Evolutionary conservation across 2,888 invertebrate species (phyloP).

Genomic region (Pollenia angustigena): DNA sequence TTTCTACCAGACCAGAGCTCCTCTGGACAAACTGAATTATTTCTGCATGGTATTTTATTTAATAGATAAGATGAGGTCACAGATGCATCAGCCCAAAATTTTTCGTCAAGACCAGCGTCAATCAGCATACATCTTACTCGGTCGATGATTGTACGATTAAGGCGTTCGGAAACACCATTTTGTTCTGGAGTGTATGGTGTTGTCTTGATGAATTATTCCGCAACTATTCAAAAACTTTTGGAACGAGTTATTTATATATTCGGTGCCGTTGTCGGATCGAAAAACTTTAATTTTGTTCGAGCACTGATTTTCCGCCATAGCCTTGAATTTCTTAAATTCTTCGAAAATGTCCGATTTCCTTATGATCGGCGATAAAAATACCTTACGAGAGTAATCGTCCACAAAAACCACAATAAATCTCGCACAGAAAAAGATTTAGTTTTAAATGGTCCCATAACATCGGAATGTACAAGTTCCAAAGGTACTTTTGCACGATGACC

Average conservation of each 20-base stretch:
- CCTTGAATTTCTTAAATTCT: conserved; percentile 73
- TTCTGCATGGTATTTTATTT: conserved; percentile 71
- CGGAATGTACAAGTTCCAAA: conserved; percentile 79
- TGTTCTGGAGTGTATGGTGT: conserved; percentile 57
- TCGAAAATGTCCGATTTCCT: conserved; percentile 49
- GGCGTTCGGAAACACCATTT: conserved; percentile 62
- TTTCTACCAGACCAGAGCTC: conserved; percentile 68
- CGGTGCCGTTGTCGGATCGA: too few relatives aligned
- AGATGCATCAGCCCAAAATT: conserved; percentile 71
- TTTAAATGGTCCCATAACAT: conserved; percentile 81
- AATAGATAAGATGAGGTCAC: conserved; percentile 68
- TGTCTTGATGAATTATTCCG: conserved; percentile 47
- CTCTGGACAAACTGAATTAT: conserved; percentile 61
- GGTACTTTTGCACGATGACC: conserved; percentile 71
- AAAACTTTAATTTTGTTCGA: too few relatives aligned
- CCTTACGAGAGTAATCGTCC: conserved; percentile 77
- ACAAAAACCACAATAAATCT: conserved; percentile 80
- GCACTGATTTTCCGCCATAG: conserved; percentile 35
- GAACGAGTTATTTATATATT: too few relatives aligned
- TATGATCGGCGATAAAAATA: conserved; percentile 68
- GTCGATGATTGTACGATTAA: conserved; percentile 75
- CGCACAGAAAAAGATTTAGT: conserved; percentile 77
- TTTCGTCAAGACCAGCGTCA: conserved; percentile 66
- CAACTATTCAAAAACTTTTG: not conserved
- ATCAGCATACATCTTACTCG: conserved; percentile 74